A percentile compares a stretch with the other conserved stretches of the same genome.
phyloP scores from a whole-genome alignment of 2,113 vertebrate genomes.

The Salvator merianae region DNA sequence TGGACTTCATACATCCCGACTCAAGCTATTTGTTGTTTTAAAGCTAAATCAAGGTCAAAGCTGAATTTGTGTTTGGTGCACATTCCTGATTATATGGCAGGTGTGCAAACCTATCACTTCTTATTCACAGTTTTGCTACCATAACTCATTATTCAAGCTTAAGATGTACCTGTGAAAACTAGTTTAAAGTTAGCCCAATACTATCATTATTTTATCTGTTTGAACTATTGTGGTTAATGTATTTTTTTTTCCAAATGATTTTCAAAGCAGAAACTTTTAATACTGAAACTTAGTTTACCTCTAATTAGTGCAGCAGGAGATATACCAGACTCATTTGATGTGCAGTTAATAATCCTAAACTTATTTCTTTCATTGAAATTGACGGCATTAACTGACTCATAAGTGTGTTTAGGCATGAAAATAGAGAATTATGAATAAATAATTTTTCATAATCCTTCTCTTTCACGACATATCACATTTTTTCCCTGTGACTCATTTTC shows the following conservation, averaged over 20 bases:
- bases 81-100: too few species aligned
- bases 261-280: not conserved
- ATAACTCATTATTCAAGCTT: not conserved
- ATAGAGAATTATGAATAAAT: constrained; percentile 31
- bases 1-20: too few species aligned
- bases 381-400: constrained; percentile 5
- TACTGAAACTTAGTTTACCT: not conserved
- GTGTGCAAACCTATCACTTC: not conserved
- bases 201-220: not conserved
- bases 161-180: not conserved
- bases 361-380: not conserved
- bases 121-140: not conserved
- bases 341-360: constrained; percentile 13
- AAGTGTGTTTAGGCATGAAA: constrained; percentile 24
- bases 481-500: constrained; percentile 4
- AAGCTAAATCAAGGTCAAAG: too few species aligned
- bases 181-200: not conserved
- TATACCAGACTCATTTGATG: not conserved
- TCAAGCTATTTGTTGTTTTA: too few species aligned
- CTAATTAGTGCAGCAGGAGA: constrained; percentile 10
- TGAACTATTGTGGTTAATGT: not conserved
- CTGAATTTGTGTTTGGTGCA: too few species aligned
- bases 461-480: constrained; percentile 22
- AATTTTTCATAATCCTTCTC: constrained; percentile 21
- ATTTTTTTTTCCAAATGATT: not conserved